Percentiles rank a stretch among this genome's conserved stretches.
Evolutionary conservation across 2,888 invertebrate genomes (phyloP).

Genomic region (Zygaena filipendulae): DNA sequence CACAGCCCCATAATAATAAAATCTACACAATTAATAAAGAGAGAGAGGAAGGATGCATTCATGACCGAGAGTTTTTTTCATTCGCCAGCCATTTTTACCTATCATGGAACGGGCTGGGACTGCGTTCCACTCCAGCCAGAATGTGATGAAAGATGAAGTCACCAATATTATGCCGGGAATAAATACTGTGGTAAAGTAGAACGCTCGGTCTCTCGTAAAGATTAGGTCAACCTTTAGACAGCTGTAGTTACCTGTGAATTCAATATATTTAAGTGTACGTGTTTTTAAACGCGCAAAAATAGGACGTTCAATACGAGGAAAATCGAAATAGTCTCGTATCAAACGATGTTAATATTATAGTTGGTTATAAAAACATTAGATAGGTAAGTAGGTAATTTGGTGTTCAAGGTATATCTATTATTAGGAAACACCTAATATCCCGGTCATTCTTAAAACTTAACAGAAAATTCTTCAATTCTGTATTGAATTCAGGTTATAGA

Average conservation of each 20-base stretch:
- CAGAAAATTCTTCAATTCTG: too few species aligned
- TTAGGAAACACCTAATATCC: too few species aligned
- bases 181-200: conserved; percentile 92
- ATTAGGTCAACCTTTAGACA: conserved; percentile 88
- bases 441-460: too few species aligned
- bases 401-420: too few species aligned
- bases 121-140: conserved; percentile 93
- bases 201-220: conserved; percentile 89
- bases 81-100: conserved; percentile 70
- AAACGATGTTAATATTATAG: too few species aligned
- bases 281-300: too few species aligned
- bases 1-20: conserved; percentile 56
- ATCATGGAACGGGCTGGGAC: conserved; percentile 92
- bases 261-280: conserved; percentile 46
- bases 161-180: conserved; percentile 91
- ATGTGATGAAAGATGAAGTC: conserved; percentile 87
- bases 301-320: too few species aligned
- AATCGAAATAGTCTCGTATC: too few species aligned
- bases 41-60: conserved; percentile 40
- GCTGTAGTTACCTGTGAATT: conserved; percentile 85
- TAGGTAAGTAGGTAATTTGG: too few species aligned
- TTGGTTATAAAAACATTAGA: too few species aligned
- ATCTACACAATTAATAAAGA: too few species aligned
- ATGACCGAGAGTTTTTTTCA: conserved; percentile 46
- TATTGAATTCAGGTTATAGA: too few species aligned